Base-by-base conservation (phyloP, 2,113 vertebrate genomes). In the Cyrtonyx montezumae region DNA sequence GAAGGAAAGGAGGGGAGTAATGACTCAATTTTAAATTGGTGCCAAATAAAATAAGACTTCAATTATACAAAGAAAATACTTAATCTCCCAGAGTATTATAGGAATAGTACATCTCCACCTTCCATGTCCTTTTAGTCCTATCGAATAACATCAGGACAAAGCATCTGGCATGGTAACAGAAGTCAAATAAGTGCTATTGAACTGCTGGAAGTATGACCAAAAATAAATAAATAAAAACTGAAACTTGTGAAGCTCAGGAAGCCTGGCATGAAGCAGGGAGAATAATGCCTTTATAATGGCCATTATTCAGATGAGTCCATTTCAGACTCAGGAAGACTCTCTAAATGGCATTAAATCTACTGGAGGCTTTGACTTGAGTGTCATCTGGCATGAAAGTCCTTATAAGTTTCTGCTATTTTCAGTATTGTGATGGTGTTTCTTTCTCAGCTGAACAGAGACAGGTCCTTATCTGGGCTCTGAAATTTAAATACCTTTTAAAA, bases 31-130 rank as follows among this genome's bases (percentile, higher is more conserved):
- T 79, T 67, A 78, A 88, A 88, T 49, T 13, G 37, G 13, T 63
- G 22, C 14, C 93, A 76, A 91, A 81, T 84, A 4, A 84, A 94
- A 49, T 48, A 75, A 90, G 65, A 62, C 71, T 88, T 86, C 23
- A 70, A 77, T 66, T 2, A 1, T 74, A 55, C 37, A 46, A 87
- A 85, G 49, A 66, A 79, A 91, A 70, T 13, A 37, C 58, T 83
- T 89, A 83, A 67, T 90, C 71, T 87, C 79, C 45, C 42, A 23
- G 77, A 79, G 59, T 53, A 74, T 87, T 74, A 76, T 16, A 78
- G 45, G 25, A 42, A 3, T 32, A 63, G 28, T 42, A 36, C 17
- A 62, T 61, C 45, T n/a, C 32, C 30, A 79, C 25, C 30, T 94
- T 71, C 36, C 71, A 8, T 22, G 85, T 73, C n/a, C n/a, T 26